Evolutionary conservation across 1,140 invertebrate species (phyloP), one percentile per base, ranked within the genome.

Genomic region (Hydropsyche tenuis): DNA sequence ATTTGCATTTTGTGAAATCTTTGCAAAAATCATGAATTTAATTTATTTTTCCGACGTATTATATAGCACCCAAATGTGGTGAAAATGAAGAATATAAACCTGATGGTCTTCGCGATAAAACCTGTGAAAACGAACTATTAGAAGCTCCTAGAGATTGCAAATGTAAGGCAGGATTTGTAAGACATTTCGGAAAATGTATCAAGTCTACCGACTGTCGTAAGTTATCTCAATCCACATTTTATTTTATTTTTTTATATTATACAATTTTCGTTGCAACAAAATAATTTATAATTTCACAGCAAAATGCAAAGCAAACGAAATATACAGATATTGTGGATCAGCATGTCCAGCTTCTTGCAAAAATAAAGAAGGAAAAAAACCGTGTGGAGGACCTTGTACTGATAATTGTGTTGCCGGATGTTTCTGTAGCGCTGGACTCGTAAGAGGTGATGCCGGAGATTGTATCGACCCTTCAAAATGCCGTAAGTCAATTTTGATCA

Each of bases 141-240:
- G 46, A 5, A 51, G 4, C 46, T 51, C n/a, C n/a, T n/a, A n/a
- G n/a, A n/a, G 27, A 16, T 27, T 51, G 46, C 18, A 51, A 4
- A 16, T 63, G 60, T 23, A 63, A 25, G 27, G 1, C 1, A 14
- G 60, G 60, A 63, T 63, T 14, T 18, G 60, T 63, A 6, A 25
- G 60, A 27, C 60, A 63, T 37, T 27, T 27, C n/a, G 23, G 23
- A 27, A 27, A 63, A 6, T 63, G 60, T 37, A 63, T 63, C 23
- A 63, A 27, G 23, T 16, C 27, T 1, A 5, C 2, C 12, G 16
- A 60, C 4, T 63, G 60, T 12, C 20, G 60, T 63, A 16, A 63
- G 60, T 63, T 27, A 11, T n/a, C n/a, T n/a, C n/a, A n/a, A n/a
- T n/a, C n/a, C n/a, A n/a, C n/a, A 60, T 60, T 60, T 60, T 11